Conservation (phyloP, 2,797 vertebrate species). For the Xiphorhynchus erythropygius region DNA sequence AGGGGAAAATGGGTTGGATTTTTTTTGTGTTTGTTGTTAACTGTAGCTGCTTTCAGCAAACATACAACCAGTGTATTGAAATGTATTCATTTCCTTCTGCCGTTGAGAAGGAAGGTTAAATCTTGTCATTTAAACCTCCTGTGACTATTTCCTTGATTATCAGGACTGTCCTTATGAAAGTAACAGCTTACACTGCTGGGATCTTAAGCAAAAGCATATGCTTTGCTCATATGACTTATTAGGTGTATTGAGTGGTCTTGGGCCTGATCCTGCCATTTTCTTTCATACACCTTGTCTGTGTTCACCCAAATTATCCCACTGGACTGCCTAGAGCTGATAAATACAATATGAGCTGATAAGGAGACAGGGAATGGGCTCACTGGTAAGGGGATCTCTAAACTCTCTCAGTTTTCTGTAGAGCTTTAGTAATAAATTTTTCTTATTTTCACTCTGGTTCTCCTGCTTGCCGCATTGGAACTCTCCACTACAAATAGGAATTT, state of each 20-base stretch:
- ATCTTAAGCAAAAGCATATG: neutral
- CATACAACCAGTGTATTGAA: neutral
- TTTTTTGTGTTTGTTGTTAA: neutral
- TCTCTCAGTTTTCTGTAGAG: neutral
- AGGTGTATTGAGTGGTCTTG: neutral
- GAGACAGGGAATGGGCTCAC: neutral
- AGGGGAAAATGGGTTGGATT: neutral
- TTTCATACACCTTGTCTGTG: neutral
- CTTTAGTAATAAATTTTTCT: neutral
- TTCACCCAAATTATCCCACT: neutral
- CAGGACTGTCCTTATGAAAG: neutral
- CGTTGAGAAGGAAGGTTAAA: neutral
- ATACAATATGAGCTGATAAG: neutral
- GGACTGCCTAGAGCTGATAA: neutral
- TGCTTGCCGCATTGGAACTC: neutral
- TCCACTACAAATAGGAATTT: neutral
- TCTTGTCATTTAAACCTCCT: neutral
- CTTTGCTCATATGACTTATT: neutral
- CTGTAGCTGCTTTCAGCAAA: slow-evolving; percentile 2
- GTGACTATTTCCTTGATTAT: neutral
- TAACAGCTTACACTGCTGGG: neutral
- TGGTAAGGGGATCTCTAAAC: neutral
- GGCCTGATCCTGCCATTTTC: neutral
- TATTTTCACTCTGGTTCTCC: neutral
- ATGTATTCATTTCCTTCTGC: neutral